Evolutionary conservation across 2,113 vertebrate species (phyloP).

Genomic region (Fukomys damarensis): DNA sequence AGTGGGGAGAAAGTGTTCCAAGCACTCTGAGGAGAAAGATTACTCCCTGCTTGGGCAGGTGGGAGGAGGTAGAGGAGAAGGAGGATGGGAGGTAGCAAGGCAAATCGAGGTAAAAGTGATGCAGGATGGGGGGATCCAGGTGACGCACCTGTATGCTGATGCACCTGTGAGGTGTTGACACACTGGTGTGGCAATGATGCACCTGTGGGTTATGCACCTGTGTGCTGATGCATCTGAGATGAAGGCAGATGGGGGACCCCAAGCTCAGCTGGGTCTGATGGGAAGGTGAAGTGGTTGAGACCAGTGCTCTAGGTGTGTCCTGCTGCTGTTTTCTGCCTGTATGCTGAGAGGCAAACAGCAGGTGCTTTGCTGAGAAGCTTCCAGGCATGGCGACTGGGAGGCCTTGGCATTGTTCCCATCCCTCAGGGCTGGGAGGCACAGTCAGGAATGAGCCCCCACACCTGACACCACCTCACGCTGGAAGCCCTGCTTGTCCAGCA

Average conservation of each 20-base stretch:
- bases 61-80: background rate
- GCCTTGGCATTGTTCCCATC: background rate
- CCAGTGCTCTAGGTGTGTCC: rapidly evolving
- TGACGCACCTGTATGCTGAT: rapidly evolving
- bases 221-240: background rate
- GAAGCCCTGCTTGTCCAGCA: background rate
- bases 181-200: too few species aligned
- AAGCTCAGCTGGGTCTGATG: background rate
- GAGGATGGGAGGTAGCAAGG: background rate
- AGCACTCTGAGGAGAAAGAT: background rate
- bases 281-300: background rate
- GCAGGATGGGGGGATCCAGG: background rate
- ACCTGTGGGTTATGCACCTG: background rate
- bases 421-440: background rate
- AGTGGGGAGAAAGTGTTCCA: background rate
- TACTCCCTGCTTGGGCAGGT: background rate
- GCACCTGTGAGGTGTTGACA: background rate
- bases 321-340: rapidly evolving
- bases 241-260: background rate
- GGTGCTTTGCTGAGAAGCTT: background rate
- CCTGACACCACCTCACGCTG: background rate
- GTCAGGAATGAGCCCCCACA: background rate
- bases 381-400: background rate
- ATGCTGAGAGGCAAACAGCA: rapidly evolving
- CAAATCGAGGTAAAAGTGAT: rapidly evolving